Percentiles rank a stretch among this genome's conserved stretches.
Conservation (phyloP, 2,797 vertebrate genomes). For the Dendrocincla tyrannina region DNA sequence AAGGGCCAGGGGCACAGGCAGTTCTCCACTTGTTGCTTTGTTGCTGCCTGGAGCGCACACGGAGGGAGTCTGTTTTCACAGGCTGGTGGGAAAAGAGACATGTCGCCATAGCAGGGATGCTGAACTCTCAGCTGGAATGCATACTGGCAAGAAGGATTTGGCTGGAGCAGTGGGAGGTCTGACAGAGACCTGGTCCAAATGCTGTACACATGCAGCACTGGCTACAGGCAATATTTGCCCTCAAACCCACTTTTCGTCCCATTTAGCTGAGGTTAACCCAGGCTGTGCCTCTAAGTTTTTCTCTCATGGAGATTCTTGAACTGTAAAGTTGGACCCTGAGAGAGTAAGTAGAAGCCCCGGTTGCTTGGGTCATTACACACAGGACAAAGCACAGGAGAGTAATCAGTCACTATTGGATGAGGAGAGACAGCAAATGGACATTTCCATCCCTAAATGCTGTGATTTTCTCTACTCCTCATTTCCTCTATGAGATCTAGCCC, state of each 20-base stretch:
- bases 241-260: not conserved
- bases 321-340: not conserved
- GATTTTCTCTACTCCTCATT: conserved; percentile 37
- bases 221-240: not conserved
- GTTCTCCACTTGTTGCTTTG: not conserved
- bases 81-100: not conserved
- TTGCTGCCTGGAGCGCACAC: rapidly evolving
- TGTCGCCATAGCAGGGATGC: not conserved
- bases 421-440: conserved; percentile 10
- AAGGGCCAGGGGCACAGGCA: not conserved
- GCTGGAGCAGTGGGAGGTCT: not conserved
- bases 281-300: not conserved
- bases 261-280: not conserved
- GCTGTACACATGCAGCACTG: not conserved
- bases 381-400: not conserved
- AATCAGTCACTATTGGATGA: conserved; percentile 3
- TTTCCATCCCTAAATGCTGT: not conserved
- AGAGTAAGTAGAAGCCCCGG: not conserved
- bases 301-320: not conserved
- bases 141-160: not conserved
- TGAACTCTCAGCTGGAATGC: not conserved
- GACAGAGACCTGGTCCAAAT: not conserved
- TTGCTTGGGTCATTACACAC: conserved; percentile 35
- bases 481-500: not conserved
- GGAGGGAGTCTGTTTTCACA: not conserved